phyloP scores from a whole-genome alignment of 2,797 vertebrate species.

The Poecilia gillii region DNA sequence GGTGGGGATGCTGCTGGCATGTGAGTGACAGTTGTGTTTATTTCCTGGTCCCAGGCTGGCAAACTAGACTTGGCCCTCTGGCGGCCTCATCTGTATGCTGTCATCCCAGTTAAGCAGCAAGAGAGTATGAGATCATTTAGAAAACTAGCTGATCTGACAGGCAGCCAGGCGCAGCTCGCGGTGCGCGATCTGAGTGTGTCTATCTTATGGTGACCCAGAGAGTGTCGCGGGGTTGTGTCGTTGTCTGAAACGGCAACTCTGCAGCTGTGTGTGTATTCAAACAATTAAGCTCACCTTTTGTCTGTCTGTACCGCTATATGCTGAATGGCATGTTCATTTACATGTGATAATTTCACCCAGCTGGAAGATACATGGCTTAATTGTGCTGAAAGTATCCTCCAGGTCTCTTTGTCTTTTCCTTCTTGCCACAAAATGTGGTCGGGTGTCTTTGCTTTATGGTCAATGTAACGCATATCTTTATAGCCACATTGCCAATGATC shows the following conservation, averaged over 20 bases:
- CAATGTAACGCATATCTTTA: neutral
- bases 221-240: slow-evolving; percentile 1
- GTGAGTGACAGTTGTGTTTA: slow-evolving; percentile 33
- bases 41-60: slow-evolving; percentile 23
- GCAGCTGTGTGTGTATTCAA: slow-evolving; percentile 2
- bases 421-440: slow-evolving; percentile 27
- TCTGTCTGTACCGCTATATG: too few species aligned
- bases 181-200: slow-evolving; percentile 6
- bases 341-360: slow-evolving; percentile 10
- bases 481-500: neutral
- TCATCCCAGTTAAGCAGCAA: slow-evolving; percentile 33
- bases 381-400: slow-evolving; percentile 39
- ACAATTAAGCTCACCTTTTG: slow-evolving; percentile 14
- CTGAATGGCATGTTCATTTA: neutral
- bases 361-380: slow-evolving; percentile 35
- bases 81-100: slow-evolving; percentile 10
- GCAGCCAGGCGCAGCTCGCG: slow-evolving; percentile 20
- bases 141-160: slow-evolving; percentile 37
- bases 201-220: slow-evolving; percentile 11
- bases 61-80: slow-evolving; percentile 26
- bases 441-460: neutral
- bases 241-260: slow-evolving; percentile 8
- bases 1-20: slow-evolving; percentile 14
- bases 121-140: slow-evolving; percentile 43
- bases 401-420: slow-evolving; percentile 47